Evolutionary conservation across 2,797 vertebrate genomes (phyloP).

Genomic region (Sciaenops ocellatus): DNA sequence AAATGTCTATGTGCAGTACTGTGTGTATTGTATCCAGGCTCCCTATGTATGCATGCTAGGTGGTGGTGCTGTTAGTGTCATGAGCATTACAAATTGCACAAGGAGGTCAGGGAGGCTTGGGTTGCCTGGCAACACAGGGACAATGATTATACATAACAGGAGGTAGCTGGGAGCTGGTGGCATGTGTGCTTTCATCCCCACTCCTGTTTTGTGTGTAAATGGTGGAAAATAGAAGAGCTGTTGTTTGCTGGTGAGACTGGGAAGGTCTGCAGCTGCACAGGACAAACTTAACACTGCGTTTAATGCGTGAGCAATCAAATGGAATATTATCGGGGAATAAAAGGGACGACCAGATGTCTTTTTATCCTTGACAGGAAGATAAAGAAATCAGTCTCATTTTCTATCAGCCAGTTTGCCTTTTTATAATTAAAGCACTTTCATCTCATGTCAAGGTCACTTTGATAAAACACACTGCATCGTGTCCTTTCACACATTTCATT

Average conservation of each 20-base stretch:
- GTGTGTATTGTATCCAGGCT: neutral
- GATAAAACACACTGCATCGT: neutral
- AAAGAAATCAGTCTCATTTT: neutral
- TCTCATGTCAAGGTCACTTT: neutral
- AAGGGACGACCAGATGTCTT: neutral
- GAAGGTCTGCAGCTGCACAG: conserved; percentile 41
- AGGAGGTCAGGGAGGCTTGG: conserved; percentile 40
- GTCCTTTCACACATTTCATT: neutral
- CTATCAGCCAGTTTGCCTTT: neutral
- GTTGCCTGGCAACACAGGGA: conserved; percentile 73
- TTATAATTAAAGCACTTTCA: neutral
- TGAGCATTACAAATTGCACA: conserved; percentile 11
- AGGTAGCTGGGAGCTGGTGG: conserved; percentile 7
- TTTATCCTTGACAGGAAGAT: conserved; percentile 8
- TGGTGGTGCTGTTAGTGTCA: neutral
- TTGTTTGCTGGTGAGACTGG: conserved; percentile 13
- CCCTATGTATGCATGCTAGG: neutral
- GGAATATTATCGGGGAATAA: neutral
- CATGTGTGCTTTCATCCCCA: neutral
- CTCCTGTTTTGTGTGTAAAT: conserved; percentile 14
- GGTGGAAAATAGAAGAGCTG: conserved; percentile 20
- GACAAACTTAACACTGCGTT: neutral
- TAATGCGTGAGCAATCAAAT: neutral
- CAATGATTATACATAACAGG: conserved; percentile 35
- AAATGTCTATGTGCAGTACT: no score